Evolutionary conservation across 2,797 vertebrate species (phyloP).

Genomic region (Myotis planiceps): DNA sequence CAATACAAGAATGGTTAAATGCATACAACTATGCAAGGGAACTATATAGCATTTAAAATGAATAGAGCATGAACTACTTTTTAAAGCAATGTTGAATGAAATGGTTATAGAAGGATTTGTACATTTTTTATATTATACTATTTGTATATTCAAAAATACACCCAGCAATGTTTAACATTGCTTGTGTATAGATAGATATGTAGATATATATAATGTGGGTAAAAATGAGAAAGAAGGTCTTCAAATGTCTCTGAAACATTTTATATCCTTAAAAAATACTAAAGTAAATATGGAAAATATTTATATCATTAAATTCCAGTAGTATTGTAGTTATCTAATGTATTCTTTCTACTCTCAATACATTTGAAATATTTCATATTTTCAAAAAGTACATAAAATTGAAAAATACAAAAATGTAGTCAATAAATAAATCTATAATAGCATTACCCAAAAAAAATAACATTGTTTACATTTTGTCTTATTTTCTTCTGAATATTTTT

Average conservation of each 20-base stretch:
- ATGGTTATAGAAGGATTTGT: neutral
- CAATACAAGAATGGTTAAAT: neutral
- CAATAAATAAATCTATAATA: neutral
- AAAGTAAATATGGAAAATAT: slow-evolving; percentile 29
- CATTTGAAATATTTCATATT: slow-evolving; percentile 32
- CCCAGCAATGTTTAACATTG: neutral
- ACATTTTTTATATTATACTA: neutral
- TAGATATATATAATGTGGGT: neutral
- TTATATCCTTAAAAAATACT: neutral
- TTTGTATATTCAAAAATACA: neutral
- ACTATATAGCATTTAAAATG: neutral
- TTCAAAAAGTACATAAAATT: slow-evolving; percentile 34
- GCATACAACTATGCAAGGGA: neutral
- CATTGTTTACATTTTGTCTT: neutral
- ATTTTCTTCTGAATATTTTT: neutral
- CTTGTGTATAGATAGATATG: neutral
- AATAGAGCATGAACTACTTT: neutral
- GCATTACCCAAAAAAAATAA: neutral
- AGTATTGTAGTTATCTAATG: neutral
- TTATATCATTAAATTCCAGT: neutral
- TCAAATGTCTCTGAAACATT: neutral
- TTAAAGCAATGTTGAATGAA: neutral
- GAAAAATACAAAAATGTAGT: neutral
- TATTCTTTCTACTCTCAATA: neutral
- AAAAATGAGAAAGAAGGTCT: neutral